A percentile compares a stretch with the other conserved stretches of the same genome.
These are phyloP conservation scores for Pachypeltis micranthus DNA, from an alignment of 1,140 invertebrate genomes.

Conservation along the genomic window DNA sequence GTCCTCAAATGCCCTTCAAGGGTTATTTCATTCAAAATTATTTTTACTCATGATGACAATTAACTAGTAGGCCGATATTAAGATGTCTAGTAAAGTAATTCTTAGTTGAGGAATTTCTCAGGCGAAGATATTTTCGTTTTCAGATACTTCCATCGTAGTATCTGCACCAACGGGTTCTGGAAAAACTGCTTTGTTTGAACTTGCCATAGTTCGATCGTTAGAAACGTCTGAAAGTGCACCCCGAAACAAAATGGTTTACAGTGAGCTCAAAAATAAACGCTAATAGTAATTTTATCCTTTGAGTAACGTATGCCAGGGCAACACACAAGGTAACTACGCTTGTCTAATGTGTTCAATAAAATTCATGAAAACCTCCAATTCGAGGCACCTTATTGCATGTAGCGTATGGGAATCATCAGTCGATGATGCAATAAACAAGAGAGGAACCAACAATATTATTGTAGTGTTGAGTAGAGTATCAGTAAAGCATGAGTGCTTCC, in stretches of 20 bases:
- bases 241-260: conserved; percentile 52
- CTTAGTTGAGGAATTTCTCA: conserved; percentile 17
- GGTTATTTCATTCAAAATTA: conserved; percentile 15
- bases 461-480: too few species aligned
- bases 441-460: too few species aligned
- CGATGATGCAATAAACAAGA: too few species aligned
- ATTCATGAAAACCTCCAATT: too few species aligned
- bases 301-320: too few species aligned
- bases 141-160: conserved; percentile 58
- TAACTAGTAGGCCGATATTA: background rate
- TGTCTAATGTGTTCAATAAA: too few species aligned
- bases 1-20: conserved; percentile 2
- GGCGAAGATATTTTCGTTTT: conserved; percentile 30
- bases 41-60: conserved; percentile 9
- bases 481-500: too few species aligned
- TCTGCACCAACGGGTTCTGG: conserved; percentile 70
- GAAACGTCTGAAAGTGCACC: conserved; percentile 34
- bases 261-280: too few species aligned
- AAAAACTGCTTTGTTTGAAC: conserved; percentile 70
- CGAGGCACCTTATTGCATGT: too few species aligned
- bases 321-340: too few species aligned
- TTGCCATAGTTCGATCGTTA: conserved; percentile 56
- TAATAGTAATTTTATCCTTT: too few species aligned
- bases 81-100: conserved; percentile 5
- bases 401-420: too few species aligned